phyloP scores from a whole-genome alignment of 2,888 invertebrate species.

The Thereva nobilitata region DNA sequence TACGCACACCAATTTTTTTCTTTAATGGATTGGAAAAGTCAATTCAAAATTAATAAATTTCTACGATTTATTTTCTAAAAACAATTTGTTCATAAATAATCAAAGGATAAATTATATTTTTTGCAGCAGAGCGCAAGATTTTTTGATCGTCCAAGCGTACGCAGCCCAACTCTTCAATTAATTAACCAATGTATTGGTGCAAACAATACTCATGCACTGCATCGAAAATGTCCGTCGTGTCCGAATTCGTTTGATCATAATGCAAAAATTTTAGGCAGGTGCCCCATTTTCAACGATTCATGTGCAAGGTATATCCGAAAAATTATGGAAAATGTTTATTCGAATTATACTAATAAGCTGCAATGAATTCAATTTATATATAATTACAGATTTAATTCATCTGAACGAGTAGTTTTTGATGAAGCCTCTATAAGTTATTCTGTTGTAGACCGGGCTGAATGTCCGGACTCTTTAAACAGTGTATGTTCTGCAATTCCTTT shows the following conservation, averaged over 20 bases:
- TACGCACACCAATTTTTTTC: too few relatives aligned
- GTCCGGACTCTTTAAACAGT: conserved; percentile 54
- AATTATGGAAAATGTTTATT: conserved; percentile 37
- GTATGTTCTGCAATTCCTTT: conserved; percentile 54
- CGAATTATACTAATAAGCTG: conserved; percentile 31
- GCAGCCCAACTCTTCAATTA: conserved; percentile 58
- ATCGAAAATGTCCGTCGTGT: conserved; percentile 57
- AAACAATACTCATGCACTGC: conserved; percentile 57
- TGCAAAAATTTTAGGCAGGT: conserved; percentile 53
- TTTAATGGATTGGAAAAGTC: too few relatives aligned
- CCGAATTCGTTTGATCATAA: conserved; percentile 57
- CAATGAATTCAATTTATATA: conserved; percentile 35
- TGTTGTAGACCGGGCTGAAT: conserved; percentile 53
- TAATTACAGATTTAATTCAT: conserved; percentile 54
- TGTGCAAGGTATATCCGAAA: conserved; percentile 54
- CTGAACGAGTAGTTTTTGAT: conserved; percentile 54
- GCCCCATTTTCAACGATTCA: conserved; percentile 53
- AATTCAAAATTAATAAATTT: too few relatives aligned
- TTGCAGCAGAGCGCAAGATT: conserved; percentile 61
- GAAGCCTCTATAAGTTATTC: conserved; percentile 56
- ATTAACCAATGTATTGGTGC: conserved; percentile 46
- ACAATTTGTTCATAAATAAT: too few relatives aligned
- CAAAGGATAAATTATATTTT: too few relatives aligned
- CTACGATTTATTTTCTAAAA: too few relatives aligned
- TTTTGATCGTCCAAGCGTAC: conserved; percentile 59